phyloP scores from a whole-genome alignment of 2,888 invertebrate species.

The Synergus japonicus region DNA sequence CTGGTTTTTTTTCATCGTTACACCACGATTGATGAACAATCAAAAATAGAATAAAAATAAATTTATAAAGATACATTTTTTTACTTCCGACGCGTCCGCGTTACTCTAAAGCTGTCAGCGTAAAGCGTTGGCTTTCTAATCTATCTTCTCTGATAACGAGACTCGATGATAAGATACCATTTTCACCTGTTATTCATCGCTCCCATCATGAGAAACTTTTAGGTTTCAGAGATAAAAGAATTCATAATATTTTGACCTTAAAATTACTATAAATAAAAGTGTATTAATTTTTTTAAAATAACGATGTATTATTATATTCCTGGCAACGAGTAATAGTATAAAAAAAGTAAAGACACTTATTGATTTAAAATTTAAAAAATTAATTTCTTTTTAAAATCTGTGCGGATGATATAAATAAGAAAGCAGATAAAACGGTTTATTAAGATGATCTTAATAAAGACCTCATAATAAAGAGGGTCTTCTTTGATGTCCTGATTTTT shows the following conservation, averaged over 20 bases:
- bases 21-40: neutral
- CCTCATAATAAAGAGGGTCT: neutral
- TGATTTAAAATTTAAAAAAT: too few relatives aligned
- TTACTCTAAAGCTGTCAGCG: conserved; percentile 9
- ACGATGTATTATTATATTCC: neutral
- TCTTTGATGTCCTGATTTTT: neutral
- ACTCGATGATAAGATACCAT: conserved; percentile 28
- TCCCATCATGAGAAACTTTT: conserved; percentile 16
- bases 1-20: neutral
- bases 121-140: conserved; percentile 47
- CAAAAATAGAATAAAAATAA: conserved; percentile 12
- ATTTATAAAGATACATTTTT: conserved; percentile 51
- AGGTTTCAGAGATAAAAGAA: conserved; percentile 33
- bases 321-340: neutral
- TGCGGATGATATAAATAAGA: too few relatives aligned
- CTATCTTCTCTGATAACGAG: conserved; percentile 45
- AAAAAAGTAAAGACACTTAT: too few relatives aligned
- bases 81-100: conserved; percentile 6
- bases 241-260: neutral
- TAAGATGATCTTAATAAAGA: too few relatives aligned
- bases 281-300: neutral
- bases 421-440: too few relatives aligned
- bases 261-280: too few relatives aligned
- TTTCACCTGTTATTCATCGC: conserved; percentile 31
- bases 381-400: too few relatives aligned